Base-by-base conservation (phyloP, 2,888 invertebrate species). In the Macrophya annulata region DNA sequence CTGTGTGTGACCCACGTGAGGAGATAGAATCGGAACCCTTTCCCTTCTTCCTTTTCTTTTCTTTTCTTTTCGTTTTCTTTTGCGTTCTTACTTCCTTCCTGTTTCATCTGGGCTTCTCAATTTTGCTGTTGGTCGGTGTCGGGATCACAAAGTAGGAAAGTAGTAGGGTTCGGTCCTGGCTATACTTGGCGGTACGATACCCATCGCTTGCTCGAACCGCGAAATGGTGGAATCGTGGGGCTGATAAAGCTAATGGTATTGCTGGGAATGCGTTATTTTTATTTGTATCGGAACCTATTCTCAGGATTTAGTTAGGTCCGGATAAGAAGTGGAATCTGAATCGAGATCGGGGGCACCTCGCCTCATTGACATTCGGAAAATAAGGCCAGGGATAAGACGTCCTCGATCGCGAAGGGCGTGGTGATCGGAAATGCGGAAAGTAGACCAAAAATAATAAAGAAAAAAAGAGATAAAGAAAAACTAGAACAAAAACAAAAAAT, bases 231-330 rank as follows among this genome's bases (percentile, higher is more conserved):
- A 88, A 87, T 85, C 85, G 85, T 77, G 81, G 65, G 65, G 84
- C 62, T 84, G 87, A 89, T 89, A 88, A 88, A 89, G 86, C 87
- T 89, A 88, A 90, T 88, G 87, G 87, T 87, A 89, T 89, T 88
- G 86, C 86, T 86, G 85, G 86, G 87, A 89, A 89, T 88, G 87
- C 87, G 84, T 88, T 87, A 87, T 84, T 86, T 89, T 89, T 89
- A 89, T 89, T 90, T 86, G 86, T 87, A 85, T 87, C 85, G 79
- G 37, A 62, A 15, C 68, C 59, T 84, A 81, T 59, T 68, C 40
- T 68, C 37, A 8, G 82, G 82, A 68, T 68, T 65, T 68, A 68
- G 82, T 83, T 83, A 83, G 82, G 65, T 83, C 48, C 81, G 82
- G 82, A 83, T 83, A 65, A 68, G 65, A 65, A 68, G 17, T 48